Percentiles rank a stretch among this genome's conserved stretches.
Conservation (phyloP, 2,888 invertebrate species). For the Pantelozetes paolii region DNA sequence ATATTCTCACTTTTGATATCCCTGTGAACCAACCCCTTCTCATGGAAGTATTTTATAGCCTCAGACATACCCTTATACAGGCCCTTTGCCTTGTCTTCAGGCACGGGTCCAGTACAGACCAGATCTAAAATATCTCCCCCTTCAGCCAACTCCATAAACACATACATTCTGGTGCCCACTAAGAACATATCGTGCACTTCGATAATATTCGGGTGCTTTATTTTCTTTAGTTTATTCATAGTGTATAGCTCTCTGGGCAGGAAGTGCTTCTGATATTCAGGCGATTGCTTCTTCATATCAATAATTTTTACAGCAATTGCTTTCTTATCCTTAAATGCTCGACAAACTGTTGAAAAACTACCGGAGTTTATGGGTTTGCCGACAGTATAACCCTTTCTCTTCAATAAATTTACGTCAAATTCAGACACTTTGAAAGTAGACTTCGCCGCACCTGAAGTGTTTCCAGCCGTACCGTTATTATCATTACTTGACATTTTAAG, state of each 20-base stretch:
- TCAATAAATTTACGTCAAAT: slow-evolving; percentile 17
- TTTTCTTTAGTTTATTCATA: slow-evolving; percentile 53
- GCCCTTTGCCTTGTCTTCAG: slow-evolving; percentile 55
- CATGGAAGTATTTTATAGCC: slow-evolving; percentile 60
- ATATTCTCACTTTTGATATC: slow-evolving; percentile 29
- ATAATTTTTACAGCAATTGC: slow-evolving; percentile 66
- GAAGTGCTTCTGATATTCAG: slow-evolving; percentile 62
- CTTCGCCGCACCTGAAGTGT: no score
- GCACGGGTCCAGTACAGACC: slow-evolving; percentile 60
- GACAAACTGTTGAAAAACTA: slow-evolving; percentile 35
- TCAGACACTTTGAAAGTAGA: neutral
- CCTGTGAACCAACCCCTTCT: slow-evolving; percentile 46
- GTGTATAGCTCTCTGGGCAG: slow-evolving; percentile 63
- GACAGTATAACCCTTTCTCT: slow-evolving; percentile 37
- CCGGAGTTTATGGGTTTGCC: slow-evolving; percentile 37
- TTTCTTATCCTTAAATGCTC: slow-evolving; percentile 42
- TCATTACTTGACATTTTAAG: no score
- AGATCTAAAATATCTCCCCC: slow-evolving; percentile 63
- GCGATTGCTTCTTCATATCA: slow-evolving; percentile 60
- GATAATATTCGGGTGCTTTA: slow-evolving; percentile 61
- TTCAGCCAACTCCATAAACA: slow-evolving; percentile 61
- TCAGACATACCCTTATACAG: slow-evolving; percentile 57
- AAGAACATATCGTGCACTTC: slow-evolving; percentile 59
- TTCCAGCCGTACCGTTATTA: no score
- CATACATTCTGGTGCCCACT: slow-evolving; percentile 56